A percentile compares a stretch with the other conserved stretches of the same genome.
Evolutionary conservation across 2,888 invertebrate genomes (phyloP).

Genomic region (Taenaris catops): DNA sequence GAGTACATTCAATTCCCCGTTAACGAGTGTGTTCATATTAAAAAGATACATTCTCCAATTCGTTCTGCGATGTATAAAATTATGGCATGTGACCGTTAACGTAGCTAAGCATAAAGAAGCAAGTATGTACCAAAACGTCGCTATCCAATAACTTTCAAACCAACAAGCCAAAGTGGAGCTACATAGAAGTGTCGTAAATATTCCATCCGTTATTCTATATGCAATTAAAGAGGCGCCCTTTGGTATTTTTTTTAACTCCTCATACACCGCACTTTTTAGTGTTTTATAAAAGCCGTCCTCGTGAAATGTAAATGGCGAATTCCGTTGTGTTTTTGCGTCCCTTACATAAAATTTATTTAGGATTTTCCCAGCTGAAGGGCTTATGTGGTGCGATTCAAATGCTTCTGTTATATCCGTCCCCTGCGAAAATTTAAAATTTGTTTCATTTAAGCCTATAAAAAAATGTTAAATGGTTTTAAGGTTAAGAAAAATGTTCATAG

Average conservation of each 20-base stretch:
- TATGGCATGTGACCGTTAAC: slow-evolving; percentile 83
- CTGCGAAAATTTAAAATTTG: too few species aligned
- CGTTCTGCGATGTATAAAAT: slow-evolving; percentile 87
- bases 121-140: slow-evolving; percentile 48
- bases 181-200: slow-evolving; percentile 47
- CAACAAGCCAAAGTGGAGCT: slow-evolving; percentile 40
- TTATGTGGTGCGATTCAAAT: slow-evolving; percentile 79
- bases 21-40: slow-evolving; percentile 83
- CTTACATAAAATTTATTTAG: slow-evolving; percentile 83
- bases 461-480: too few species aligned
- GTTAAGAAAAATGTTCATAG: too few species aligned
- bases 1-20: too few species aligned
- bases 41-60: slow-evolving; percentile 90
- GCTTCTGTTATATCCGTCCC: slow-evolving; percentile 83
- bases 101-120: slow-evolving; percentile 80
- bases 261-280: slow-evolving; percentile 78
- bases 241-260: slow-evolving; percentile 76
- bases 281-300: slow-evolving; percentile 87
- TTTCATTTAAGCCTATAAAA: too few species aligned
- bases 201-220: slow-evolving; percentile 50
- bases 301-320: slow-evolving; percentile 86
- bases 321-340: slow-evolving; percentile 81
- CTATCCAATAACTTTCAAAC: slow-evolving; percentile 35
- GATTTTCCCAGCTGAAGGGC: slow-evolving; percentile 73
- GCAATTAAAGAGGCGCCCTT: slow-evolving; percentile 45